These are phyloP conservation scores for Fulmarus glacialis DNA, from an alignment of 2,113 vertebrate genomes.

Conservation along the genomic window DNA sequence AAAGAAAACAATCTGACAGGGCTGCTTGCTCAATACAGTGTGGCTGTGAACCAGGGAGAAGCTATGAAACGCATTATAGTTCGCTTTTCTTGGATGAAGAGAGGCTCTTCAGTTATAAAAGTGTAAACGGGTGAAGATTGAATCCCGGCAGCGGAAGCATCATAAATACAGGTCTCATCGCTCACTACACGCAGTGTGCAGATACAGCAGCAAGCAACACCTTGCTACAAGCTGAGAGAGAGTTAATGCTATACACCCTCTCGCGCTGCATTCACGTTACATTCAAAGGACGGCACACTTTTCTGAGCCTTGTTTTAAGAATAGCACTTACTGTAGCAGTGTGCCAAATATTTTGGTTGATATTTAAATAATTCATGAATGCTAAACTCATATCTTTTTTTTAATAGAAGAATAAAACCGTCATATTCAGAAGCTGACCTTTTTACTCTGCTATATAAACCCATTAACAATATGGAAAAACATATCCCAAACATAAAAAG, in stretches of 20 bases:
- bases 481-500: conserved; percentile 70
- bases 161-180: not conserved
- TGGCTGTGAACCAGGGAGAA: conserved; percentile 1
- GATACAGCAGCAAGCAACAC: not conserved
- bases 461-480: conserved; percentile 78
- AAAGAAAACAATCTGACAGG: conserved; percentile 29
- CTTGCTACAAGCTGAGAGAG: not conserved
- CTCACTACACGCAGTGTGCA: not conserved
- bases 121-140: conserved; percentile 30
- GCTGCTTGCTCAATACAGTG: conserved; percentile 6
- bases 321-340: not conserved
- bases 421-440: conserved; percentile 74
- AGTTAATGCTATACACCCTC: not conserved
- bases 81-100: conserved; percentile 48
- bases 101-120: conserved; percentile 57
- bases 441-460: conserved; percentile 70
- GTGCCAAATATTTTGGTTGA: conserved; percentile 57
- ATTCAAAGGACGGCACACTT: not conserved
- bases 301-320: conserved; percentile 36
- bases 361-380: conserved; percentile 70
- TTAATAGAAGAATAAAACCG: conserved; percentile 69
- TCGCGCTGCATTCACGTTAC: not conserved
- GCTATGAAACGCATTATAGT: conserved; percentile 10
- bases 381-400: conserved; percentile 41
- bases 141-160: not conserved